Percentiles rank a stretch among this genome's conserved stretches.
Conservation (phyloP, 2,113 vertebrate genomes). For the Seriola rivoliana region DNA sequence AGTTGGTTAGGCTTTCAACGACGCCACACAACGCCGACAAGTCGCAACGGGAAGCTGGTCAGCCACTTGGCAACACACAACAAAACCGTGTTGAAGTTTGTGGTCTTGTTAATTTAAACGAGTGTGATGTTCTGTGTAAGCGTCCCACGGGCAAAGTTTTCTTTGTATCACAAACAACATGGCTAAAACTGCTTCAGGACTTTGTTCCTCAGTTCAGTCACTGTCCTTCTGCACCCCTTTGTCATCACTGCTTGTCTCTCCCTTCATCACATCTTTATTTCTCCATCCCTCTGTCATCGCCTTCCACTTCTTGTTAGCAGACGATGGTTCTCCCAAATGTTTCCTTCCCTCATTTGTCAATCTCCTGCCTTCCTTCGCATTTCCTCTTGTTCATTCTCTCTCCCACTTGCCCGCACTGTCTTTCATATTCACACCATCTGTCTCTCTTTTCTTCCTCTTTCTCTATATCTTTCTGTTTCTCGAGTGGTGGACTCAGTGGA, state of each 20-base stretch:
- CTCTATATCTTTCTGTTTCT: neutral
- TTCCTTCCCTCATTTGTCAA: neutral
- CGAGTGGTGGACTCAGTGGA: too few relatives aligned
- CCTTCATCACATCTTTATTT: neutral
- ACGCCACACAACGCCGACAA: neutral
- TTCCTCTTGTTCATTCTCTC: neutral
- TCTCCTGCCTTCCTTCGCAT: neutral
- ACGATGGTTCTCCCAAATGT: neutral
- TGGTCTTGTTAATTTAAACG: constrained; percentile 23
- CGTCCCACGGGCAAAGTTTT: neutral
- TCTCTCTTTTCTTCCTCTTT: neutral
- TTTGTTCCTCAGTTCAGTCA: constrained; percentile 44
- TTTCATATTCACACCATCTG: constrained; percentile 23
- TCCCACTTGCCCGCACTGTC: neutral
- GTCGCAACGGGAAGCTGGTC: neutral
- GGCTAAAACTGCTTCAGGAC: neutral
- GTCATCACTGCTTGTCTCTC: neutral
- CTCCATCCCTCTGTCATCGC: neutral
- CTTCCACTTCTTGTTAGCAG: neutral
- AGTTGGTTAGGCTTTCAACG: neutral
- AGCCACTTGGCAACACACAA: constrained; percentile 1
- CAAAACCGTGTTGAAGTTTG: neutral
- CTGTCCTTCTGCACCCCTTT: constrained; percentile 17
- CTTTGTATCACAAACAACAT: constrained; percentile 1
- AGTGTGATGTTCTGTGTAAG: neutral